A percentile compares a stretch with the other conserved stretches of the same genome.
These are phyloP conservation scores for Phenganax stokvisi DNA, from an alignment of 92 coral and sea anemone species.

Conservation along the genomic window DNA sequence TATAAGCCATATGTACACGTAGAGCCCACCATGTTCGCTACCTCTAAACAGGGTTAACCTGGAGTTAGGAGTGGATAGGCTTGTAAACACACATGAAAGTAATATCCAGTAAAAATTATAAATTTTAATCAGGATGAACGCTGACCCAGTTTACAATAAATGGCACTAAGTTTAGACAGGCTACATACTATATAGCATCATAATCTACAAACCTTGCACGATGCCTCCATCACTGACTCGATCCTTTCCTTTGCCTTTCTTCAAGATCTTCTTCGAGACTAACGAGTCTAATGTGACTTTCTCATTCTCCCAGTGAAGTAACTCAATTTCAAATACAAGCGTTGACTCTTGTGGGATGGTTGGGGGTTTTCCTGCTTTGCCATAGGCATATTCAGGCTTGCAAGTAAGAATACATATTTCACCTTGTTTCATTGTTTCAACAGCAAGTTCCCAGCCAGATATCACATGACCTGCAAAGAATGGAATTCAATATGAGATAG, in stretches of 20 bases:
- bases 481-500: too few species aligned
- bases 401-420: conserved; percentile 65
- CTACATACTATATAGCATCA: not conserved
- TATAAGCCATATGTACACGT: too few species aligned
- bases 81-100: not conserved
- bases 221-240: conserved; percentile 66
- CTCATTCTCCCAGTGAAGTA: conserved; percentile 75
- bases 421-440: conserved; percentile 66
- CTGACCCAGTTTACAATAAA: too few species aligned
- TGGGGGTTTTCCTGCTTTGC: conserved; percentile 60
- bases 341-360: conserved; percentile 77
- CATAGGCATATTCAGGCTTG: conserved; percentile 76
- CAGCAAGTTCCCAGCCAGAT: conserved; percentile 77
- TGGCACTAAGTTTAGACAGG: too few species aligned
- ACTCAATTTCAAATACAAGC: conserved; percentile 70
- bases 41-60: too few species aligned
- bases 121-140: too few species aligned
- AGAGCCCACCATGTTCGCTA: too few species aligned
- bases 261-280: conserved; percentile 59
- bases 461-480: conserved; percentile 66
- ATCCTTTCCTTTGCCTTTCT: conserved; percentile 73
- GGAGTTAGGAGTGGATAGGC: not conserved
- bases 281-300: conserved; percentile 66
- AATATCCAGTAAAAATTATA: not conserved
- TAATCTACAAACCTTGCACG: conserved; percentile 57